Base-by-base conservation (phyloP, 2,113 vertebrate genomes). In the Gallinago jamesoni region DNA sequence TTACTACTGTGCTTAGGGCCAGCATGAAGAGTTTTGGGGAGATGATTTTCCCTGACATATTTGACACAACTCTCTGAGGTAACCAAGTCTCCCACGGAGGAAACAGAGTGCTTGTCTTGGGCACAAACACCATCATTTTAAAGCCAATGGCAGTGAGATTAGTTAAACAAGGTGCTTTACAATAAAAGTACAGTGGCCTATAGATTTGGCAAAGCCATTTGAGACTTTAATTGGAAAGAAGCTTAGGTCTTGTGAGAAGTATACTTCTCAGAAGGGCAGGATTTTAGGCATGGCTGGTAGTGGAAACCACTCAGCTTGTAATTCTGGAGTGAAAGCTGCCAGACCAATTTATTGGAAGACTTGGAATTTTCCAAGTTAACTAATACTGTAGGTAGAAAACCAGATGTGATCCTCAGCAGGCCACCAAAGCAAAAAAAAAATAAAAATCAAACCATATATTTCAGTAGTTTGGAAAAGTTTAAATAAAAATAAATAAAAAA, bases 351-450 rank as follows among this genome's bases (percentile, higher is more conserved):
- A 92, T 85, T 80, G 63, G 56, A 94, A 95, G 77, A 81, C 35
- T 84, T 92, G 81, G 94, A 86, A 94, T 96, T 96, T 95, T 97
- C 83, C 79, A 94, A 94, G 94, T 88, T 66, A 93, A 84, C 64
- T 43, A n/a, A 21, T n/a, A n/a, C 13, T 13, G 30, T 62, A 62
- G 35, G 45, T 62, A 69, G 53, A 82, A 75, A 72, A 88, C 30
- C 48, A 89, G 95, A 80, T 62, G 90, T 68, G 83, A 57, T 73
- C 74, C 88, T 90, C 78, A 62, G 21, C 84, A 95, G 80, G 30
- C 47, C 48, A 52, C 85, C 43, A 67, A 91, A 87, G 33, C 15
- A 92, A 95, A 84, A 50, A 45, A 50, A 48, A 86, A 41, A 41
- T 12, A 43, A 43, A 14, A 43, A 15, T 93, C 83, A 95, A 84